Conservation (phyloP, 2,888 invertebrate species). For the Chorisops tibialis region DNA sequence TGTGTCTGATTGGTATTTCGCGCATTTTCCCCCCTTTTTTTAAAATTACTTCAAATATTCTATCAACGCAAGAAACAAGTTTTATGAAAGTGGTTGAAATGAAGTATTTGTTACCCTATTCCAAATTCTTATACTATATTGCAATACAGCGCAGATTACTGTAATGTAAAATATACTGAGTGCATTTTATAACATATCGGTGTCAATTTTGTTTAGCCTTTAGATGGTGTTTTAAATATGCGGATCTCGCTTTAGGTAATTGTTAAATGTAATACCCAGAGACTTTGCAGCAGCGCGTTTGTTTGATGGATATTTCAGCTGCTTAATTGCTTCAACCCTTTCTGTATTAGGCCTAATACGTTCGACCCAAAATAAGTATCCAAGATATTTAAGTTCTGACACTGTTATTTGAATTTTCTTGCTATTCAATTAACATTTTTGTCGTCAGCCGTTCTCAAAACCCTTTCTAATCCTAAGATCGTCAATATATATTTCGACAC, state of each 20-base stretch:
- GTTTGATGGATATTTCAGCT: constrained; percentile 6
- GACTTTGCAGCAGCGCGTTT: constrained; percentile 26
- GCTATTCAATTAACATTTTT: constrained; percentile 40
- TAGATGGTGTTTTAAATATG: too few relatives aligned
- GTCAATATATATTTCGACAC: constrained; percentile 42
- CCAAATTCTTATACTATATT: too few relatives aligned
- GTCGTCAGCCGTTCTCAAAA: constrained; percentile 35
- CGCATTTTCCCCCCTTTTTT: too few relatives aligned
- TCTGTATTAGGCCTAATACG: constrained; percentile 29
- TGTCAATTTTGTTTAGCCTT: too few relatives aligned
- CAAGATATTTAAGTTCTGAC: constrained; percentile 38
- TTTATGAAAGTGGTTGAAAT: too few relatives aligned
- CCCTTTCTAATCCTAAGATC: constrained; percentile 37
- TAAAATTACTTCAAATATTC: too few relatives aligned
- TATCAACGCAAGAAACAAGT: too few relatives aligned
- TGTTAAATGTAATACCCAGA: constrained; percentile 11
- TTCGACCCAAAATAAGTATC: constrained; percentile 29
- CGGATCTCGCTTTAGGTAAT: not conserved
- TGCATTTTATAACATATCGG: too few relatives aligned
- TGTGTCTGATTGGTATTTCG: too few relatives aligned
- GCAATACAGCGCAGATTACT: too few relatives aligned
- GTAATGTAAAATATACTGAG: too few relatives aligned
- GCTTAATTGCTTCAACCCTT: constrained; percentile 25
- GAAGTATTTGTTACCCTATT: too few relatives aligned
- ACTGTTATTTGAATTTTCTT: constrained; percentile 33